A percentile compares a stretch with the other conserved stretches of the same genome.
Evolutionary conservation across 2,888 invertebrate species (phyloP).

Genomic region (Pachycephus smyrnensis): DNA sequence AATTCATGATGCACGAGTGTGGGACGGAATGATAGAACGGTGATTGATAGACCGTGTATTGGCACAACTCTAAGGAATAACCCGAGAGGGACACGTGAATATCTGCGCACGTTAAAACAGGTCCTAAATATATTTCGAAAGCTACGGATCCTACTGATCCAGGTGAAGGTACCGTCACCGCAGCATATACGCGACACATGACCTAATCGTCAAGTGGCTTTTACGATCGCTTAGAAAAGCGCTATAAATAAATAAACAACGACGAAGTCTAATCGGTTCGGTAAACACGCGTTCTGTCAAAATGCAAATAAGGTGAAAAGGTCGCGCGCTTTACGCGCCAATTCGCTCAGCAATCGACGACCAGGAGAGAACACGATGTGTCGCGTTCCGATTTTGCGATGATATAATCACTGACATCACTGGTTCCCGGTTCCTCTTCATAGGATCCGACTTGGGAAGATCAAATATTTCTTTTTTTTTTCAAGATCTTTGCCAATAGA

Average conservation of each 20-base stretch:
- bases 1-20: neutral
- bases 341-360: conserved; percentile 7
- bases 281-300: conserved; percentile 17
- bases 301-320: conserved; percentile 52
- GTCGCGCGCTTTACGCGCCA: conserved; percentile 17
- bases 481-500: neutral
- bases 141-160: neutral
- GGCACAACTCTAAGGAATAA: neutral
- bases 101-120: neutral
- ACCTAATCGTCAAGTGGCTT: neutral
- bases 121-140: neutral
- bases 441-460: neutral
- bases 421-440: neutral
- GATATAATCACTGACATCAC: conserved; percentile 10
- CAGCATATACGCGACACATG: neutral
- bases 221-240: conserved; percentile 6
- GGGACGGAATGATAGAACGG: neutral
- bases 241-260: conserved; percentile 7
- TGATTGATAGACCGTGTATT: neutral
- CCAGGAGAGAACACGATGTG: conserved; percentile 30
- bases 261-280: conserved; percentile 7
- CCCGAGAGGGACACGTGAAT: too few relatives aligned
- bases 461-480: neutral
- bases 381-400: conserved; percentile 17
- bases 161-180: neutral